Conservation (phyloP, 1,140 invertebrate genomes). For the Brachionus plicatilis region DNA sequence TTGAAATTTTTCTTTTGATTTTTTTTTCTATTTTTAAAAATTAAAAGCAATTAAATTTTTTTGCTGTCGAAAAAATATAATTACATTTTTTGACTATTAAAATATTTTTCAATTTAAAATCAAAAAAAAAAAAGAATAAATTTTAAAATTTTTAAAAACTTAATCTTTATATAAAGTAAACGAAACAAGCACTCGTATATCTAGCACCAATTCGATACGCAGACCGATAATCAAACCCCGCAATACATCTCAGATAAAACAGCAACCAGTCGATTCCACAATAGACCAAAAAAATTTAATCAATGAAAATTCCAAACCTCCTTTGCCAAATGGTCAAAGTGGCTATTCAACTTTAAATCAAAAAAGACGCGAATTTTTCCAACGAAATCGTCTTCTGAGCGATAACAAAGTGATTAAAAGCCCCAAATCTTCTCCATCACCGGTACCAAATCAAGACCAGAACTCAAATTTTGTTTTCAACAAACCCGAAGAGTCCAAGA, state of each 20-base stretch:
- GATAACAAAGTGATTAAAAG: neutral
- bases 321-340: neutral
- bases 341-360: neutral
- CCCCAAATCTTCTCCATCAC: neutral
- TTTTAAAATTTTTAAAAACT: too few species aligned
- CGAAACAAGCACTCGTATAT: slow-evolving; percentile 1
- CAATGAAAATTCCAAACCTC: slow-evolving; percentile 25
- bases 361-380: slow-evolving; percentile 5
- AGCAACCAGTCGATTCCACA: neutral
- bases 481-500: neutral
- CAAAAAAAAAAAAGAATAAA: too few species aligned
- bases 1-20: too few species aligned
- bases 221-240: slow-evolving; percentile 19
- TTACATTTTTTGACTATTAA: too few species aligned
- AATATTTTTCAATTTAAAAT: too few species aligned
- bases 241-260: slow-evolving; percentile 26
- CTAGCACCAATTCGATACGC: slow-evolving; percentile 36
- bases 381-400: neutral
- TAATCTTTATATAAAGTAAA: neutral
- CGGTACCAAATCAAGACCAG: neutral
- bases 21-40: too few species aligned
- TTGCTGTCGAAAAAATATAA: too few species aligned
- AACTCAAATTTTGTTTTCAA: neutral
- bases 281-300: neutral
- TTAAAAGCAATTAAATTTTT: too few species aligned